Evolutionary conservation across 2,888 invertebrate genomes (phyloP), one percentile per base, ranked within the genome.

Genomic region (Baronia brevicornis): DNA sequence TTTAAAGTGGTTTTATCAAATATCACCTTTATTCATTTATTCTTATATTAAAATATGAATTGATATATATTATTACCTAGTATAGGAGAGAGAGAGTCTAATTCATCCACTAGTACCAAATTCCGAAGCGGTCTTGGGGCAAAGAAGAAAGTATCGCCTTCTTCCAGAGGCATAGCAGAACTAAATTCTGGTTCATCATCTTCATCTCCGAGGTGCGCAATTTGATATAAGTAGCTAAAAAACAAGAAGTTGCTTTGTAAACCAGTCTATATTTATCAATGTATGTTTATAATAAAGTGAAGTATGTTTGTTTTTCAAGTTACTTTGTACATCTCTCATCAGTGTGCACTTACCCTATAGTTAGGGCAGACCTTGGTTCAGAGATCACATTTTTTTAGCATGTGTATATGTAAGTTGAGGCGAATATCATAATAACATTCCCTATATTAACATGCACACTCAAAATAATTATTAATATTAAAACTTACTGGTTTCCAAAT

Each of bases 121-220:
- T 99, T 99, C 59, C 96, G 90, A 1, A 99, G 84, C 0, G 93
- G 90, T 48, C 98, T 87, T 1, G 98, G 98, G 1, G 96, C 97
- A 82, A 98, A 99, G 85, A 98, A 98, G 80, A 98, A 99, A 1
- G 98, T 98, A 62, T 99, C 98, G 4, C 98, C 98, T 72, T 99
- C 98, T 73, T 98, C 98, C 24, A 98, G 73, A 0, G 97, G 97
- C 94, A 97, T 97, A 1, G 97, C 96, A 7, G 97, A 97, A 70
- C 97, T 97, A 68, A 99, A 99, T 66, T 98, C 98, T 0, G 98
- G 95, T 61, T 99, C 98, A 68, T 98, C 98, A 67, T 99, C 98
- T 61, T 98, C 98, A 77, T 99, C 98, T 20, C 98, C 99, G 52
- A 99, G 86, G 79, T 97, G 97, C n/a, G 98, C 97, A 63, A 99